phyloP scores from a whole-genome alignment of 2,113 vertebrate genomes.

The Phalacrocorax brasilianus region DNA sequence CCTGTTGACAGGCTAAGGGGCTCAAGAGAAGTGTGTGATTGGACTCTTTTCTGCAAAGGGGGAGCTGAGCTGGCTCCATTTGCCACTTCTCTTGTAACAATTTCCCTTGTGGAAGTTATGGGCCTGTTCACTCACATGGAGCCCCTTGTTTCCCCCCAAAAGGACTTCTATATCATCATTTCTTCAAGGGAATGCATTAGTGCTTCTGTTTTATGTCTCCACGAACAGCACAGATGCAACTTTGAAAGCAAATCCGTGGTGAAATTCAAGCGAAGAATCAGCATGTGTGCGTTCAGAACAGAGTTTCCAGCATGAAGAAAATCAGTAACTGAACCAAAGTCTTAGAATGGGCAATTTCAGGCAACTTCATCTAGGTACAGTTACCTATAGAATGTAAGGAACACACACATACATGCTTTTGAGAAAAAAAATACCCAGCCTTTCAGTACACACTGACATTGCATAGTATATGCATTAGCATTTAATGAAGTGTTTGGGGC shows the following conservation, averaged over 20 bases:
- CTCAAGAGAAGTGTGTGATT: background rate
- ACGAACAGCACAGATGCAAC: background rate
- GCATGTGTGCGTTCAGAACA: background rate
- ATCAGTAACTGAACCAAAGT: background rate
- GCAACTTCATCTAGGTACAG: background rate
- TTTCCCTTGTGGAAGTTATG: background rate
- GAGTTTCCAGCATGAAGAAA: background rate
- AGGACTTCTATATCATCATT: background rate
- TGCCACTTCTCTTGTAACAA: background rate
- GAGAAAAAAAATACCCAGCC: background rate
- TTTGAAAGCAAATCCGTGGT: background rate
- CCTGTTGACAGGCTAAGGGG: background rate
- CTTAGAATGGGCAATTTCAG: background rate
- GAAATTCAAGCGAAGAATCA: background rate
- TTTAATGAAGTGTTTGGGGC: constrained; percentile 3
- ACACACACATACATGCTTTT: background rate
- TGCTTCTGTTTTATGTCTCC: background rate
- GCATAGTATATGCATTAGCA: background rate
- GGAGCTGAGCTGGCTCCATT: background rate
- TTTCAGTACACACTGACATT: background rate
- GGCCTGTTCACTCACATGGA: background rate
- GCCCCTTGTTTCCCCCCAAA: accelerated
- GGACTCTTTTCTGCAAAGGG: background rate
- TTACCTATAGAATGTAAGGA: background rate
- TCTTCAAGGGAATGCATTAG: background rate